These are phyloP conservation scores for Chamaedrilus cognettii DNA, from an alignment of 2,888 invertebrate species.

Conservation along the genomic window DNA sequence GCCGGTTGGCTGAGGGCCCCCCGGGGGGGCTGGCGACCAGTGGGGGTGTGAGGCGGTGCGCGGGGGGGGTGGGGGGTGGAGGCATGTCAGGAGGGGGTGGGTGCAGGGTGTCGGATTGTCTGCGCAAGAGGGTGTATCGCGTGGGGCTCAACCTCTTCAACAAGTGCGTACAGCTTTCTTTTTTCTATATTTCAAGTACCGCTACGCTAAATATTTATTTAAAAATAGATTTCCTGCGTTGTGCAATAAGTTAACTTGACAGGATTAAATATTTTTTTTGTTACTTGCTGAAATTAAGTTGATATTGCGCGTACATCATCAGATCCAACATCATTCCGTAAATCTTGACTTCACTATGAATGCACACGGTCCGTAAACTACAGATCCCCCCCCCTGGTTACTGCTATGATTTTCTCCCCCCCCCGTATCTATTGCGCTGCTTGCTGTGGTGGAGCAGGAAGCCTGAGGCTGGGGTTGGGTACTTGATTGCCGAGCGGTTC, in stretches of 20 bases:
- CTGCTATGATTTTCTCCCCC: too few relatives aligned
- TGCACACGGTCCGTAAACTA: too few relatives aligned
- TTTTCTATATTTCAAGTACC: too few relatives aligned
- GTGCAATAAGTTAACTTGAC: too few relatives aligned
- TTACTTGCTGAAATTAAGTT: too few relatives aligned
- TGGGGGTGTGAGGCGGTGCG: background rate
- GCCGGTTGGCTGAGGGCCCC: background rate
- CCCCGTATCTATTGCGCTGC: background rate
- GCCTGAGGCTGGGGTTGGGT: conserved; percentile 93
- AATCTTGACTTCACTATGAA: too few relatives aligned
- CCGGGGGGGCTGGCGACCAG: background rate
- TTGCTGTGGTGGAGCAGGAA: too few relatives aligned
- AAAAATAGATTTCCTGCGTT: background rate
- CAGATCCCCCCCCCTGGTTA: too few relatives aligned
- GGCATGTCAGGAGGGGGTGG: background rate
- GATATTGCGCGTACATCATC: too few relatives aligned
- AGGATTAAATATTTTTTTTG: too few relatives aligned
- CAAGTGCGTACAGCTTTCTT: conserved; percentile 58
- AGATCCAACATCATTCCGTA: too few relatives aligned
- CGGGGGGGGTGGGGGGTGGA: background rate
- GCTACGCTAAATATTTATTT: too few relatives aligned
- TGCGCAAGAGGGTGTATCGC: conserved; percentile 86
- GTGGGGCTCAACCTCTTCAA: conserved; percentile 95
- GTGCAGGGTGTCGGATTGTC: conserved; percentile 46
- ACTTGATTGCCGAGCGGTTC: conserved; percentile 91